Evolutionary conservation across 2,797 vertebrate genomes (phyloP).

Genomic region (Distichodus sexfasciatus): DNA sequence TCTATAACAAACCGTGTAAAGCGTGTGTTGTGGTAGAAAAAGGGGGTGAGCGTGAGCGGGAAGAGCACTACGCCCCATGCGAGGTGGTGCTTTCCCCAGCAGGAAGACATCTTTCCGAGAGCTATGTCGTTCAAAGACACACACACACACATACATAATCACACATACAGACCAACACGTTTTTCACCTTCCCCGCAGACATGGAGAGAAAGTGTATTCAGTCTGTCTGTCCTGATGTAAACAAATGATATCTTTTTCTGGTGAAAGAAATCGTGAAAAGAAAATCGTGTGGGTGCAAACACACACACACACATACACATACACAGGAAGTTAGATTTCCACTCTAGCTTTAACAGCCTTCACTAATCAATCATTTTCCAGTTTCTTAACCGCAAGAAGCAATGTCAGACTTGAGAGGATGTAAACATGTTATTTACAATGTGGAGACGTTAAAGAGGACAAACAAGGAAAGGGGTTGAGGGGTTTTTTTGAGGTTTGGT

Average conservation of each 20-base stretch:
- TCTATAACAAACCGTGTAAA: conserved; percentile 6
- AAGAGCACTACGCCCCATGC: conserved; percentile 28
- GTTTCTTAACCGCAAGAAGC: conserved; percentile 42
- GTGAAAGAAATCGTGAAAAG: conserved; percentile 40
- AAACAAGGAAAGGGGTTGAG: neutral
- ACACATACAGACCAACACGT: neutral
- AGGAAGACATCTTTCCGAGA: conserved; percentile 51
- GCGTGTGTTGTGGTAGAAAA: conserved; percentile 16
- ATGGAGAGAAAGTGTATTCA: conserved; percentile 46
- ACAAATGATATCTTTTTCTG: conserved; percentile 38
- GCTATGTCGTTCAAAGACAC: conserved; percentile 9
- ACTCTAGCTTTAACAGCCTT: conserved; percentile 29
- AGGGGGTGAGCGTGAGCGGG: conserved; percentile 35
- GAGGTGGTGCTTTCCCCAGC: conserved; percentile 48
- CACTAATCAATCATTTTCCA: conserved; percentile 50
- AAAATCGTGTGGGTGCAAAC: no score
- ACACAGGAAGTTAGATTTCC: conserved; percentile 49
- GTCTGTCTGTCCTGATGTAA: conserved; percentile 35
- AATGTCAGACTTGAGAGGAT: conserved; percentile 21
- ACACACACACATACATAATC: neutral
- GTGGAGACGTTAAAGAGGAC: neutral
- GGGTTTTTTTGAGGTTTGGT: neutral
- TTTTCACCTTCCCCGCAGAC: conserved; percentile 34
- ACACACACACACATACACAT: no score
- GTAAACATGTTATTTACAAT: conserved; percentile 50